phyloP scores from a whole-genome alignment of 2,113 vertebrate species.

The Syrrhaptes paradoxus region DNA sequence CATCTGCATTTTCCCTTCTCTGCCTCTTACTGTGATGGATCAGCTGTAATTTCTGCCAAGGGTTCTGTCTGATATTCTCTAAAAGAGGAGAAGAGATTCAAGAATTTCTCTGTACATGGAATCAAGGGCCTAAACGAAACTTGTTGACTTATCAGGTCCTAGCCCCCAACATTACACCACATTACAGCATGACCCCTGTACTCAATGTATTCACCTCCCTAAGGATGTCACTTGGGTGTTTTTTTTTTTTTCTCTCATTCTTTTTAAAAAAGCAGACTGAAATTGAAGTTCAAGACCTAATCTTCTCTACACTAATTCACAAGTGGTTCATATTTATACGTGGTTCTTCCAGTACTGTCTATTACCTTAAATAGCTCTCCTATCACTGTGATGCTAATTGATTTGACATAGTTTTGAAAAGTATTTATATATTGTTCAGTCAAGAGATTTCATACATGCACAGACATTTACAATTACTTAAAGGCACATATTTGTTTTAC shows the following conservation, averaged over 20 bases:
- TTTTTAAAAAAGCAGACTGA: not conserved
- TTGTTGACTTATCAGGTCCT: not conserved
- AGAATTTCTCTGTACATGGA: not conserved
- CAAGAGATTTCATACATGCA: not conserved
- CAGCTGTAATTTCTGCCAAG: not conserved
- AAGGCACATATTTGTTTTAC: not conserved
- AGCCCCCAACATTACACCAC: not conserved
- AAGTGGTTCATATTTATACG: not conserved
- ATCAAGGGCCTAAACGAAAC: not conserved
- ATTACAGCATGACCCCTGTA: not conserved
- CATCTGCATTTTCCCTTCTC: not conserved
- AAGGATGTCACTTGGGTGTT: not conserved
- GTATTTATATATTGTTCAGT: not conserved
- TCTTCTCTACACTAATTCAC: not conserved
- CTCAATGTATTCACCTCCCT: not conserved
- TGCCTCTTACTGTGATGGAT: not conserved
- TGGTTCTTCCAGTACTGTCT: not conserved
- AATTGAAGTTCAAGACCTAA: not conserved
- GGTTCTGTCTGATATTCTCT: not conserved
- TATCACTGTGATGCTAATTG: not conserved
- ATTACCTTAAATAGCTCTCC: not conserved
- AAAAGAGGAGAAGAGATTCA: not conserved
- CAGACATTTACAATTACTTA: not conserved
- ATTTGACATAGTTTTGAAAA: not conserved
- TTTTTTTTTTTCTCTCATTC: not conserved